A percentile compares a stretch with the other conserved stretches of the same genome.
These are phyloP conservation scores for Bettongia penicillata DNA, from an alignment of 2,113 vertebrate species.

Conservation along the genomic window DNA sequence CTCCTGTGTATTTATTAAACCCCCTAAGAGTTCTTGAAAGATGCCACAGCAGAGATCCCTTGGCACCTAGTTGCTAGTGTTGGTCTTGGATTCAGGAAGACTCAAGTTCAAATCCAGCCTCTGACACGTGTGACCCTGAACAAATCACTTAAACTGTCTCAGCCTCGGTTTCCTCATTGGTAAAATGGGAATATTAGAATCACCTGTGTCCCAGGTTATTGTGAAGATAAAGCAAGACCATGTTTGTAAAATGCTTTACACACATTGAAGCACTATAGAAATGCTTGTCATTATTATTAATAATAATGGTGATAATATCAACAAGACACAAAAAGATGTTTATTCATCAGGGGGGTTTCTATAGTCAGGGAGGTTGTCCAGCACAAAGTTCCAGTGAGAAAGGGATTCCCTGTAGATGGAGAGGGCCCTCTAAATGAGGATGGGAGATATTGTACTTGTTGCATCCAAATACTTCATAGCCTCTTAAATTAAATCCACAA, in stretches of 20 bases:
- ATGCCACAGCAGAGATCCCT: background rate
- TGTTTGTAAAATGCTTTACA: background rate
- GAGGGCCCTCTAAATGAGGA: background rate
- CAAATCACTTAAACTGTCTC: background rate
- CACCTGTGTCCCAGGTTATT: background rate
- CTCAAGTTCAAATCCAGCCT: background rate
- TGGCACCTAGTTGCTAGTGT: background rate
- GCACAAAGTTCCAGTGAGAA: background rate
- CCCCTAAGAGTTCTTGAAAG: background rate
- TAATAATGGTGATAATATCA: background rate
- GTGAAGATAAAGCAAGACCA: background rate
- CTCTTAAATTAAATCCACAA: background rate
- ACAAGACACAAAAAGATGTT: background rate
- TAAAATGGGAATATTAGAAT: background rate
- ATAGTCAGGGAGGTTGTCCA: background rate
- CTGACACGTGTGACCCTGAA: background rate
- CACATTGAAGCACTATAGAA: background rate
- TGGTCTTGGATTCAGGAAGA: background rate
- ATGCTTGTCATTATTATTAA: background rate
- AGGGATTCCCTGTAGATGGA: background rate
- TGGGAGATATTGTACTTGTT: background rate
- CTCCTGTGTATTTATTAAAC: background rate
- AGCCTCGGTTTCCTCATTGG: background rate
- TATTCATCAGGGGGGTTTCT: background rate
- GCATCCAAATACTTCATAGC: background rate